phyloP scores from a whole-genome alignment of 2,113 vertebrate genomes.

The Atlantisia rogersi region DNA sequence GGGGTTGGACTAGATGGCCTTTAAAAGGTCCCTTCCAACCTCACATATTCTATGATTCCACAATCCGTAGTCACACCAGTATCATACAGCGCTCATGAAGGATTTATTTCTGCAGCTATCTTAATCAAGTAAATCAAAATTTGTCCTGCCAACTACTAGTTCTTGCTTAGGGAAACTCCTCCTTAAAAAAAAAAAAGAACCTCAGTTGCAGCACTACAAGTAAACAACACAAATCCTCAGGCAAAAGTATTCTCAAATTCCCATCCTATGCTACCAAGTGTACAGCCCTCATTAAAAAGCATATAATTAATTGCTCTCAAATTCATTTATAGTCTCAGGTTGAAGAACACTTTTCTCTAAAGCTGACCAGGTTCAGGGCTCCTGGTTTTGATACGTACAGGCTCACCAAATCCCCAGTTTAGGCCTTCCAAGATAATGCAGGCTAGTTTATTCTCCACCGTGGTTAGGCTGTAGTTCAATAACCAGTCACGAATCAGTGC shows the following conservation, averaged over 20 bases:
- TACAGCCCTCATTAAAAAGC: neutral
- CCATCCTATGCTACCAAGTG: neutral
- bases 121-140: neutral
- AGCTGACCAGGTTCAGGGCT: neutral
- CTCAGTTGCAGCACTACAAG: neutral
- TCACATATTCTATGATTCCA: no score
- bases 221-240: neutral
- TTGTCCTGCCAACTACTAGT: neutral
- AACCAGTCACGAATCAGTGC: slow-evolving; percentile 89
- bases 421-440: slow-evolving; percentile 95
- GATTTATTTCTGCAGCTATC: neutral
- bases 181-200: neutral
- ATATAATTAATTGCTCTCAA: neutral
- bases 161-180: neutral
- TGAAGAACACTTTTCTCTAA: neutral
- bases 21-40: no score
- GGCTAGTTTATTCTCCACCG: slow-evolving; percentile 92
- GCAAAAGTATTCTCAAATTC: neutral
- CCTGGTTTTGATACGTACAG: slow-evolving; percentile 73
- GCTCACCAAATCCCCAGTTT: slow-evolving; percentile 87
- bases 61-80: neutral
- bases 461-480: slow-evolving; percentile 83
- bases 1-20: no score
- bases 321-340: neutral
- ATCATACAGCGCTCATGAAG: neutral